Evolutionary conservation across 2,797 vertebrate species (phyloP).

Genomic region (Rallus crepitans): DNA sequence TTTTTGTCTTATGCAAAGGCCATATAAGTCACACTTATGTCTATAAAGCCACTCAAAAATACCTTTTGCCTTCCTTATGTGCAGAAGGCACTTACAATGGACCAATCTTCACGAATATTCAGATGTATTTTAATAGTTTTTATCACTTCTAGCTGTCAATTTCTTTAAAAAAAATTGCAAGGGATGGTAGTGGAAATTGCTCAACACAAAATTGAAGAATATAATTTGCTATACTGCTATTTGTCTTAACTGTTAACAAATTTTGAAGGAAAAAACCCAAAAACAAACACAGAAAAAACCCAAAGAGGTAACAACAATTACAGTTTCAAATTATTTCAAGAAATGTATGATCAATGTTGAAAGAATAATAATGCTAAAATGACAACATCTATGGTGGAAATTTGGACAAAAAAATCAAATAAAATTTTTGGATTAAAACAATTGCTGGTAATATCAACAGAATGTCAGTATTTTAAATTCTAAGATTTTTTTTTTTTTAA

Average conservation of each 20-base stretch:
- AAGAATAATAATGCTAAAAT: background rate
- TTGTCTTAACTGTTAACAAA: background rate
- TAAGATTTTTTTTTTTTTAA: background rate
- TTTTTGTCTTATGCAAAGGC: background rate
- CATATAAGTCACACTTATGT: background rate
- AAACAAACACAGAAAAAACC: background rate
- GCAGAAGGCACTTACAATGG: background rate
- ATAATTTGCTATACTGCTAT: background rate
- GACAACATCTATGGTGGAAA: background rate
- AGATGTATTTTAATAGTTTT: background rate
- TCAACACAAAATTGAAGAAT: background rate
- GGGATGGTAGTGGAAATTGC: background rate
- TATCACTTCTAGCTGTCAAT: background rate
- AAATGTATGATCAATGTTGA: background rate
- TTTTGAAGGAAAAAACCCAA: background rate
- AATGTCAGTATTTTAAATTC: background rate
- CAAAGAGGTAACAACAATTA: background rate
- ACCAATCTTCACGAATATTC: background rate
- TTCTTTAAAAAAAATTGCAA: background rate
- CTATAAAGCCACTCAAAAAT: background rate
- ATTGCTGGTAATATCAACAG: background rate
- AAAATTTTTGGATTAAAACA: background rate
- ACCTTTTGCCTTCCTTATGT: background rate
- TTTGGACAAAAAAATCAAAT: background rate
- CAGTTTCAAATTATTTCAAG: background rate